Conservation (phyloP, 2,888 invertebrate species). For the Dolichomitus sp. region DNA sequence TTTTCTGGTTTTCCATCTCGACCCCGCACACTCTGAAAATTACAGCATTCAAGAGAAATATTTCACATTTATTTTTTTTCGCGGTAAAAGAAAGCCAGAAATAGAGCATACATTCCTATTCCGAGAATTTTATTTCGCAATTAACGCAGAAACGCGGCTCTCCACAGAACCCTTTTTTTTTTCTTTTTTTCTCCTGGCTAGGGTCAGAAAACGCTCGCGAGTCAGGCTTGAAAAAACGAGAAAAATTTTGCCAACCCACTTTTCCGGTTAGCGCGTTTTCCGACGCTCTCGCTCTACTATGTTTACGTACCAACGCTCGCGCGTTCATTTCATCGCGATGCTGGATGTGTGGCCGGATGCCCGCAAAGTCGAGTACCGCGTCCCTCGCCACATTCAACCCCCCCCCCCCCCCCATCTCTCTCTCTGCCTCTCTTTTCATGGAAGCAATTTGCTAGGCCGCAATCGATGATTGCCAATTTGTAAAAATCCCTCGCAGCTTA, state of each 20-base stretch:
- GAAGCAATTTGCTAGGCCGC: constrained; percentile 78
- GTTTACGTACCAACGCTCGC: constrained; percentile 62
- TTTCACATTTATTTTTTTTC: constrained; percentile 12
- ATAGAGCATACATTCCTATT: constrained; percentile 9
- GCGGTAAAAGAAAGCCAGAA: background rate
- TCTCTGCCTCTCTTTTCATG: constrained; percentile 61
- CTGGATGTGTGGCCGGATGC: constrained; percentile 13
- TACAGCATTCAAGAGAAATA: background rate
- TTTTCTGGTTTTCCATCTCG: background rate
- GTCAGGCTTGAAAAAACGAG: constrained; percentile 44
- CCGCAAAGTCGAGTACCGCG: constrained; percentile 22
- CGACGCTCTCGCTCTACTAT: constrained; percentile 35
- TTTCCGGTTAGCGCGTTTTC: constrained; percentile 51
- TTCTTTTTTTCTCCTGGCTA: constrained; percentile 3
- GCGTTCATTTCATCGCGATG: constrained; percentile 50
- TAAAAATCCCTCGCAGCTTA: constrained; percentile 79
- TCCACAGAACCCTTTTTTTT: constrained; percentile 23
- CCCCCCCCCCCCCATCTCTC: background rate
- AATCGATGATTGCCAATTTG: constrained; percentile 82
- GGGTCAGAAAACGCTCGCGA: constrained; percentile 3
- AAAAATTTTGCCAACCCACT: constrained; percentile 52
- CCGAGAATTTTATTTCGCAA: constrained; percentile 30
- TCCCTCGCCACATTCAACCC: background rate
- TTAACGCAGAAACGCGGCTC: constrained; percentile 16
- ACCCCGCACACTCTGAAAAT: background rate